phyloP scores from a whole-genome alignment of 2,888 invertebrate species.

The Cheilosia scutellata region DNA sequence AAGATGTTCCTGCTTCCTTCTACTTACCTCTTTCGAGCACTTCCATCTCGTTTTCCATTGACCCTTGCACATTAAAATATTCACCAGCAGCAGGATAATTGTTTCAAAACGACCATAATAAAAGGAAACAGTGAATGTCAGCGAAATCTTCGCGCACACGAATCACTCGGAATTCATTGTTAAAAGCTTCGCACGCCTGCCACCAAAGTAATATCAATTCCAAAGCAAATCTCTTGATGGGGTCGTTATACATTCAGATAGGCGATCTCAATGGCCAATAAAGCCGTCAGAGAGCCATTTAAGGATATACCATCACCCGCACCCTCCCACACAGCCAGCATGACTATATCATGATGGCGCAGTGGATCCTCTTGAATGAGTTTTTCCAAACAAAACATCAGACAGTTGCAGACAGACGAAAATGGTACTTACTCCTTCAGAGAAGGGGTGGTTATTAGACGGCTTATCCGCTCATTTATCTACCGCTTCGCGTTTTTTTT shows the following conservation, averaged over 20 bases:
- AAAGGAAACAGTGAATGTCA: constrained; percentile 50
- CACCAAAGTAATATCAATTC: constrained; percentile 65
- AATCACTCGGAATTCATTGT: constrained; percentile 28
- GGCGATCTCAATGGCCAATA: constrained; percentile 79
- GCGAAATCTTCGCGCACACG: constrained; percentile 40
- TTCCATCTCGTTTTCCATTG: constrained; percentile 1
- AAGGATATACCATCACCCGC: constrained; percentile 69
- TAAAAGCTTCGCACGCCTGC: constrained; percentile 56
- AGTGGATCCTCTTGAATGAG: constrained; percentile 42
- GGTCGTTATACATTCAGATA: constrained; percentile 79
- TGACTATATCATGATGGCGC: constrained; percentile 75
- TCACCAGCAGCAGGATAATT: constrained; percentile 46
- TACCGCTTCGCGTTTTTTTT: constrained; percentile 56
- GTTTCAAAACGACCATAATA: constrained; percentile 61
- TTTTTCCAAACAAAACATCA: constrained; percentile 23
- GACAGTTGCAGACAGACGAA: constrained; percentile 33
- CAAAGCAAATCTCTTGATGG: constrained; percentile 76
- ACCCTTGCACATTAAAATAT: constrained; percentile 11
- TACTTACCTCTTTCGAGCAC: background rate
- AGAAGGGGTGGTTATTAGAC: constrained; percentile 62
- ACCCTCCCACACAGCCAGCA: constrained; percentile 63
- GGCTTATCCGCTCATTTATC: constrained; percentile 74
- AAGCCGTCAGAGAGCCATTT: constrained; percentile 79
- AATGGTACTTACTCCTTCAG: constrained; percentile 13
- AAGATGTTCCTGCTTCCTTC: too few species aligned